Conservation (phyloP, 1,140 invertebrate species). For the Coboldia fuscipes region DNA sequence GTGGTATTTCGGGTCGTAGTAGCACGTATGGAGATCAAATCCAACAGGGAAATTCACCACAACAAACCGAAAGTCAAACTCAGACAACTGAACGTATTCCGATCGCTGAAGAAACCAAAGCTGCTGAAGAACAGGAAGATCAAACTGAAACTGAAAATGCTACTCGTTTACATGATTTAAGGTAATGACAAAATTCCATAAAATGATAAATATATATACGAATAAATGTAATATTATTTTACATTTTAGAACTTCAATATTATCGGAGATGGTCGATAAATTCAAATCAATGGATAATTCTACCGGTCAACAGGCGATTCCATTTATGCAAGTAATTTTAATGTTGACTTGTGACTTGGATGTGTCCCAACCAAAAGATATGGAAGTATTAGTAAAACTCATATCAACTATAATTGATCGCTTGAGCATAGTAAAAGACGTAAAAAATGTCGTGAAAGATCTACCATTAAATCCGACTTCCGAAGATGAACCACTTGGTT, state of each 20-base stretch:
- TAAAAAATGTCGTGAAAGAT: too few relatives aligned
- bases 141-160: constrained; percentile 26
- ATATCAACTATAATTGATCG: constrained; percentile 53
- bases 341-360: constrained; percentile 83
- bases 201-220: too few relatives aligned
- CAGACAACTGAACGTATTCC: constrained; percentile 1
- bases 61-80: constrained; percentile 6
- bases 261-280: constrained; percentile 18
- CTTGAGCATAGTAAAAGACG: constrained; percentile 60
- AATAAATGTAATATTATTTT: not conserved
- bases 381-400: constrained; percentile 48
- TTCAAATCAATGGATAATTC: constrained; percentile 18
- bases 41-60: constrained; percentile 16
- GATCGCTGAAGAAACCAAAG: not conserved
- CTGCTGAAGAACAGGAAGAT: constrained; percentile 15
- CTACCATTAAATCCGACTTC: too few relatives aligned
- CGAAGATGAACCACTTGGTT: constrained; percentile 14
- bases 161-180: constrained; percentile 34
- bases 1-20: constrained; percentile 74
- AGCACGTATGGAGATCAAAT: constrained; percentile 54
- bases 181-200: constrained; percentile 21
- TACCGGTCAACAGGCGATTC: constrained; percentile 63
- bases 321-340: constrained; percentile 72
- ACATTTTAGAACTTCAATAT: constrained; percentile 11
- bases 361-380: constrained; percentile 58